phyloP scores from a whole-genome alignment of 1,140 invertebrate species.

The Tetramorium alpestre region DNA sequence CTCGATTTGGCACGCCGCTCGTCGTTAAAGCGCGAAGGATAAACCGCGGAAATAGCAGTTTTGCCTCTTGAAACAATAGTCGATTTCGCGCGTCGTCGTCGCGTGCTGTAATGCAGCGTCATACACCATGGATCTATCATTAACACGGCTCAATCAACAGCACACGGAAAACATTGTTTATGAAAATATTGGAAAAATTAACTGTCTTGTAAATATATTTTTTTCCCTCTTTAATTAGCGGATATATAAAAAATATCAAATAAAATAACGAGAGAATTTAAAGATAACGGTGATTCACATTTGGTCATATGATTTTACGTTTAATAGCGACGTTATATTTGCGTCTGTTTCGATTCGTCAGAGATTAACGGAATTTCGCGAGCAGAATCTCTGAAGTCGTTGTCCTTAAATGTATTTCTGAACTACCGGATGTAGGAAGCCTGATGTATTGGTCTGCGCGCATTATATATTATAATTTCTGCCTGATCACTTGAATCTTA shows the following conservation, averaged over 20 bases:
- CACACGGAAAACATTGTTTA: not conserved
- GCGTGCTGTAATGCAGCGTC: constrained; percentile 28
- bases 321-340: constrained; percentile 32
- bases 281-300: constrained; percentile 8
- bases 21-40: constrained; percentile 55
- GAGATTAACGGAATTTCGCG: constrained; percentile 40
- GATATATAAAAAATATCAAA: not conserved
- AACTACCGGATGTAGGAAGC: constrained; percentile 1
- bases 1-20: constrained; percentile 54
- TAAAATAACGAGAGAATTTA: constrained; percentile 6
- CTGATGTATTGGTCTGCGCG: not conserved
- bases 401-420: constrained; percentile 52
- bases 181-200: not conserved
- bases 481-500: constrained; percentile 45
- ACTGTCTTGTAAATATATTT: not conserved
- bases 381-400: constrained; percentile 27
- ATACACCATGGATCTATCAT: not conserved
- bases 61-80: constrained; percentile 28
- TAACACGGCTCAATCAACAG: not conserved
- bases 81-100: constrained; percentile 8
- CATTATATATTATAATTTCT: constrained; percentile 39
- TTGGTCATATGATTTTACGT: not conserved
- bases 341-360: constrained; percentile 34
- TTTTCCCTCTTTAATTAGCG: not conserved
- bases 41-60: constrained; percentile 43